Conservation (phyloP, 2,113 vertebrate species). For the Donacobius atricapilla region DNA sequence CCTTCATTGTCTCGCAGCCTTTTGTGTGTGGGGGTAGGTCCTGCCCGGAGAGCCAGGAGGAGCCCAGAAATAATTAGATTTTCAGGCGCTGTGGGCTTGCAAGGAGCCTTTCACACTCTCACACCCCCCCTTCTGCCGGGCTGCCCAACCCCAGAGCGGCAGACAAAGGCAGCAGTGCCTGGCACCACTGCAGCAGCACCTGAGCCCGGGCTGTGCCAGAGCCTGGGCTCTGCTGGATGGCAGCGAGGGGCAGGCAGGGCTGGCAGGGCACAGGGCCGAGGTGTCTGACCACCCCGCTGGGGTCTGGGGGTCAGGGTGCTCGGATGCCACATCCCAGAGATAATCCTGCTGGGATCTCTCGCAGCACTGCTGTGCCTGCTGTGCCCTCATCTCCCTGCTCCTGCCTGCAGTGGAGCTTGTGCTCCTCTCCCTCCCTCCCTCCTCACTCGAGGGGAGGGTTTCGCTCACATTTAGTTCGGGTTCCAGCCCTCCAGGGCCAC, state of each 20-base stretch:
- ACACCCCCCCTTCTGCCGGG: background rate
- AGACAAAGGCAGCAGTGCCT: background rate
- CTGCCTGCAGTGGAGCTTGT: background rate
- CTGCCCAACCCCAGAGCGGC: background rate
- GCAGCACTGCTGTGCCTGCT: rapidly evolving
- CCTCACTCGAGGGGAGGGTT: background rate
- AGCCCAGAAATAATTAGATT: background rate
- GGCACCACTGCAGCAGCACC: background rate
- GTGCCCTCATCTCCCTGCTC: background rate
- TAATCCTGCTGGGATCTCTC: no score
- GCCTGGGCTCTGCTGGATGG: background rate
- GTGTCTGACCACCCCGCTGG: background rate
- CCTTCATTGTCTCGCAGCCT: background rate
- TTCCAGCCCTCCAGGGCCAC: background rate
- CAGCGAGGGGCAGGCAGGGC: rapidly evolving
- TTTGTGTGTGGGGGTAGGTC: background rate
- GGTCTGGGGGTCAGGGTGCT: background rate
- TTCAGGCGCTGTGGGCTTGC: background rate
- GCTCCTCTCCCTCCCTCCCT: background rate
- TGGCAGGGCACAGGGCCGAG: background rate
- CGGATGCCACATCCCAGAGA: background rate
- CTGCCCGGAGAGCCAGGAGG: background rate
- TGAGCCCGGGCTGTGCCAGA: background rate
- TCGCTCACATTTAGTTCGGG: rapidly evolving
- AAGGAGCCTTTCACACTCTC: background rate